phyloP scores from a whole-genome alignment of 2,888 invertebrate genomes.

The Drosophila mayaguana region DNA sequence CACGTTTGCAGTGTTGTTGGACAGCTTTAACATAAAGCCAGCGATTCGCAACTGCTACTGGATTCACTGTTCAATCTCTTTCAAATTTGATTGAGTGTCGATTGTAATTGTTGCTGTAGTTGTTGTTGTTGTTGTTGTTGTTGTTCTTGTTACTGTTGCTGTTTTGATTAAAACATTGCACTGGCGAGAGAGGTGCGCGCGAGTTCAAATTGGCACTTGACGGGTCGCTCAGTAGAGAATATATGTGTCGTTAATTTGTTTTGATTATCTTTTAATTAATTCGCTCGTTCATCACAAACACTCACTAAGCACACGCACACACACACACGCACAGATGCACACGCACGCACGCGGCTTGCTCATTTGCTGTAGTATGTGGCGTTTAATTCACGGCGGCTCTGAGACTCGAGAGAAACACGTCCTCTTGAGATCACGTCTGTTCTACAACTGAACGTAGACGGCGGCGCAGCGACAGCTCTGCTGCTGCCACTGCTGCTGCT shows the following conservation, averaged over 20 bases:
- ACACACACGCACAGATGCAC: slow-evolving; percentile 29
- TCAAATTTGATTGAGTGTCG: slow-evolving; percentile 5
- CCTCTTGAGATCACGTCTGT: slow-evolving; percentile 85
- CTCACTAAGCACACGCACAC: slow-evolving; percentile 36
- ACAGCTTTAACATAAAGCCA: slow-evolving; percentile 85
- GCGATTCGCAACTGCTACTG: slow-evolving; percentile 11
- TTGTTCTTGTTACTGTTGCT: not conserved
- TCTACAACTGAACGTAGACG: slow-evolving; percentile 82
- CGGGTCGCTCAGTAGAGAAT: slow-evolving; percentile 46
- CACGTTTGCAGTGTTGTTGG: slow-evolving; percentile 56
- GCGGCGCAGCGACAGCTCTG: slow-evolving; percentile 49
- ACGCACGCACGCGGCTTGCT: slow-evolving; percentile 55
- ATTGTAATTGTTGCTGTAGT: slow-evolving; percentile 23
- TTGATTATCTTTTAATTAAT: slow-evolving; percentile 81
- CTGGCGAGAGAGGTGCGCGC: slow-evolving; percentile 35
- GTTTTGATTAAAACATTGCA: slow-evolving; percentile 59
- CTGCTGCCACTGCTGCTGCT: slow-evolving; percentile 34
- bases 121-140: not conserved
- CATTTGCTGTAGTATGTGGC: slow-evolving; percentile 33
- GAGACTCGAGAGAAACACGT: slow-evolving; percentile 80
- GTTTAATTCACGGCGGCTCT: slow-evolving; percentile 46
- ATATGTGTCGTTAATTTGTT: slow-evolving; percentile 78
- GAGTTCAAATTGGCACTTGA: slow-evolving; percentile 55
- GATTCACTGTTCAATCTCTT: slow-evolving; percentile 20
- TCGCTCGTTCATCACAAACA: slow-evolving; percentile 76